phyloP scores from a whole-genome alignment of 2,113 vertebrate species.

The Sarotherodon lohbergeri region DNA sequence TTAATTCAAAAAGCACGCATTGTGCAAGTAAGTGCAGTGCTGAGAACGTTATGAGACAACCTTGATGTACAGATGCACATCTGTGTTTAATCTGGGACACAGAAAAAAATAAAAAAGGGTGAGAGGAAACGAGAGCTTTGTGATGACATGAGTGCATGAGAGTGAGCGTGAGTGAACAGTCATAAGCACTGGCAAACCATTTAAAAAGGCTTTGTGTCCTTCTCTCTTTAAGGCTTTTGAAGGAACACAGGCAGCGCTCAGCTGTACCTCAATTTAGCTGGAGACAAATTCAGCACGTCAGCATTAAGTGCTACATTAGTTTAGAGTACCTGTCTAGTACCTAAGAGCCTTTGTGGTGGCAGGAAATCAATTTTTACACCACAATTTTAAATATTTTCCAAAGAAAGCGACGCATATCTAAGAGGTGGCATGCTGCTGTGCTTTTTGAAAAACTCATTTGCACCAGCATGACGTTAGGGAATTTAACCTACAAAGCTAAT shows the following conservation, averaged over 20 bases:
- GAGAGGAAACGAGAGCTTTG: neutral
- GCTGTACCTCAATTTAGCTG: neutral
- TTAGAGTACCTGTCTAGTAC: neutral
- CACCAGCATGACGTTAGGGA: neutral
- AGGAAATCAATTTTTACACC: neutral
- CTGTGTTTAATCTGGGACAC: neutral
- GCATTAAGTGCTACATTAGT: constrained; percentile 6
- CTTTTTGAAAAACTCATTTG: neutral
- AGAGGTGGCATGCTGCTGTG: neutral
- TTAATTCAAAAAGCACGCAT: neutral
- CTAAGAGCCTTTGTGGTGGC: neutral
- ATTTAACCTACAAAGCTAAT: neutral
- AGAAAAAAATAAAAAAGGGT: neutral
- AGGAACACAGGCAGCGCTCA: neutral
- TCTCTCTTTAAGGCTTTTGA: constrained; percentile 47
- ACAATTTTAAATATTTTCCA: neutral
- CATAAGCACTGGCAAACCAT: neutral
- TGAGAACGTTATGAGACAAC: neutral
- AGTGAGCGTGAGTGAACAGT: constrained; percentile 10
- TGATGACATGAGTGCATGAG: neutral
- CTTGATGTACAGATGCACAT: neutral
- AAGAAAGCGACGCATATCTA: neutral
- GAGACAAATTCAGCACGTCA: neutral
- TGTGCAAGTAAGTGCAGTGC: constrained; percentile 53
- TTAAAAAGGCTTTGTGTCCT: constrained; percentile 18